phyloP scores from a whole-genome alignment of 2,888 invertebrate species.

The Standfussiana lucernea region DNA sequence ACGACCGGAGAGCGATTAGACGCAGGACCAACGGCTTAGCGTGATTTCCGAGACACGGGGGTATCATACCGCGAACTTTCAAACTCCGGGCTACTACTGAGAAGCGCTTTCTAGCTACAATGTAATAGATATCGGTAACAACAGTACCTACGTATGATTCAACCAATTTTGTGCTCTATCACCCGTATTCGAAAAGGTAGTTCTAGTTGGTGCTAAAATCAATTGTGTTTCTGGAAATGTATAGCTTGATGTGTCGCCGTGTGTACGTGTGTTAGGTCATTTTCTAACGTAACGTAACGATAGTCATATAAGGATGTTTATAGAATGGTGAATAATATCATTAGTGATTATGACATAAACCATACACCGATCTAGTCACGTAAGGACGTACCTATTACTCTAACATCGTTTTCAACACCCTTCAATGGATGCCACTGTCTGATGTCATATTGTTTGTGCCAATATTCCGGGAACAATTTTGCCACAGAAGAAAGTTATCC shows the following conservation, averaged over 20 bases:
- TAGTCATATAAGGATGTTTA: not conserved
- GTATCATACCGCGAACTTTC: no score
- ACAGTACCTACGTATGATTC: not conserved
- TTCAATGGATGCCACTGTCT: not conserved
- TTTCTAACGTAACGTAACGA: not conserved
- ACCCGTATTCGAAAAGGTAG: not conserved
- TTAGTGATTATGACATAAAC: not conserved
- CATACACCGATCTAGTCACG: not conserved
- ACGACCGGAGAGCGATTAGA: no score
- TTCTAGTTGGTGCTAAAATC: not conserved
- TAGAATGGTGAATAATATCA: not conserved
- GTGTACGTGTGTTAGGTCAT: not conserved
- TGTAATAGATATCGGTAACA: no score
- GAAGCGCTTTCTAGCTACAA: no score
- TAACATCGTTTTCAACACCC: not conserved
- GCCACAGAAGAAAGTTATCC: not conserved
- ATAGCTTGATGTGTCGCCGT: no score
- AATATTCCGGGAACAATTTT: not conserved
- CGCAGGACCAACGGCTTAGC: no score
- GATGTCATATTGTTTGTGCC: no score
- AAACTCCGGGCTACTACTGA: no score
- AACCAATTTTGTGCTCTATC: not conserved
- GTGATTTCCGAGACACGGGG: no score
- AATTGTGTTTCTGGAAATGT: not conserved
- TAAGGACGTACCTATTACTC: not conserved